Evolutionary conservation across 2,888 invertebrate genomes (phyloP).

Genomic region (Clostera curtula): DNA sequence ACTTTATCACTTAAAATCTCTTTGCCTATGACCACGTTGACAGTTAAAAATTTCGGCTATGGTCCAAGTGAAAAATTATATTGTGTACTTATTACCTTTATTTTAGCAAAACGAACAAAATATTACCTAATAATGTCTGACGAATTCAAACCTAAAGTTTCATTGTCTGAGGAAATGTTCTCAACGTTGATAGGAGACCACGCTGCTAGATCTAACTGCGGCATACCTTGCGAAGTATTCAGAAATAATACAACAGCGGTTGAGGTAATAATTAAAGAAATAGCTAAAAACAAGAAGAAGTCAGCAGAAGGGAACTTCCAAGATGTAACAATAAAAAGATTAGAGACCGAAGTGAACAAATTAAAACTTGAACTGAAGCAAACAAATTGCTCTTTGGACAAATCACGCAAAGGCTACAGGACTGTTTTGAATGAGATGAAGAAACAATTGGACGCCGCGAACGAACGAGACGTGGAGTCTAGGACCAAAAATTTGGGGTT

Average conservation of each 20-base stretch:
- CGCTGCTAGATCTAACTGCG: conserved; percentile 18
- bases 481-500: conserved; percentile 35
- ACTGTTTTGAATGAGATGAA: conserved; percentile 41
- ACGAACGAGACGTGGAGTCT: conserved; percentile 37
- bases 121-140: conserved; percentile 20
- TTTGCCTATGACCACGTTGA: no score
- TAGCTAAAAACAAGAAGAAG: conserved; percentile 30
- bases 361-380: conserved; percentile 33
- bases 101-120: conserved; percentile 23
- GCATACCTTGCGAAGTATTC: conserved; percentile 44
- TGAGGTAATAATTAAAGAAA: conserved; percentile 54
- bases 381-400: conserved; percentile 28
- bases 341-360: conserved; percentile 32
- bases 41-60: no score
- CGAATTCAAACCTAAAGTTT: conserved; percentile 20
- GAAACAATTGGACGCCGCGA: conserved; percentile 40
- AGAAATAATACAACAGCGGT: conserved; percentile 54
- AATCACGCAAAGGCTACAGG: conserved; percentile 32
- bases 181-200: conserved; percentile 12
- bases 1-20: no score
- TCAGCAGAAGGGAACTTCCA: conserved; percentile 4
- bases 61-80: no score
- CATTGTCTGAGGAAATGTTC: conserved; percentile 21
- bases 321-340: conserved; percentile 16
- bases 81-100: conserved; percentile 10